A percentile compares a stretch with the other conserved stretches of the same genome.
phyloP scores from a whole-genome alignment of 2,888 invertebrate species.

The Amiota minor region DNA sequence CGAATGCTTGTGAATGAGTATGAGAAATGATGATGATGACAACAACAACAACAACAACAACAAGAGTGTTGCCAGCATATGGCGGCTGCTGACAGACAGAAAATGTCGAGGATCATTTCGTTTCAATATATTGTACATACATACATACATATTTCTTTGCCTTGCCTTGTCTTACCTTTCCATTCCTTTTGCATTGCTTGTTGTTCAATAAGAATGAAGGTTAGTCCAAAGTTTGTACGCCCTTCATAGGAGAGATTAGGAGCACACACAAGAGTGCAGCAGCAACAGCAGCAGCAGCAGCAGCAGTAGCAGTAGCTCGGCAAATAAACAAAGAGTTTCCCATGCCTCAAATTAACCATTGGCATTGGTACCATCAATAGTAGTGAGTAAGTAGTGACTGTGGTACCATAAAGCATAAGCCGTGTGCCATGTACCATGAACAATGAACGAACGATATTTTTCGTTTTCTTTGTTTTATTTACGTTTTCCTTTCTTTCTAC shows the following conservation, averaged over 20 bases:
- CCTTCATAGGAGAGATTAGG: not conserved
- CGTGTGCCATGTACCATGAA: too few relatives aligned
- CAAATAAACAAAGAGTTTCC: conserved; percentile 10
- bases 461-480: conserved; percentile 1
- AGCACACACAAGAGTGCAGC: too few relatives aligned
- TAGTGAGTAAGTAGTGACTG: too few relatives aligned
- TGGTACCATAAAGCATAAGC: too few relatives aligned
- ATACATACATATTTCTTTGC: too few relatives aligned
- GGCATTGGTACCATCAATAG: too few relatives aligned
- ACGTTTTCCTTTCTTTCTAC: not conserved
- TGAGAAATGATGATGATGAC: conserved; percentile 2
- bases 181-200: not conserved
- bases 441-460: not conserved
- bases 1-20: not conserved
- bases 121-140: too few relatives aligned
- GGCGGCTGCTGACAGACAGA: not conserved
- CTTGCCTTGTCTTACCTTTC: not conserved
- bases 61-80: not conserved
- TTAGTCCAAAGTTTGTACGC: not conserved
- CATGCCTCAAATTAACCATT: not conserved
- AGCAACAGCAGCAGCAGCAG: not conserved
- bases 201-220: not conserved
- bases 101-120: conserved; percentile 3
- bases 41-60: too few relatives aligned
- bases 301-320: not conserved